A percentile compares a stretch with the other conserved stretches of the same genome.
These are phyloP conservation scores for Tautogolabrus adspersus DNA, from an alignment of 2,113 vertebrate genomes.

Conservation along the genomic window DNA sequence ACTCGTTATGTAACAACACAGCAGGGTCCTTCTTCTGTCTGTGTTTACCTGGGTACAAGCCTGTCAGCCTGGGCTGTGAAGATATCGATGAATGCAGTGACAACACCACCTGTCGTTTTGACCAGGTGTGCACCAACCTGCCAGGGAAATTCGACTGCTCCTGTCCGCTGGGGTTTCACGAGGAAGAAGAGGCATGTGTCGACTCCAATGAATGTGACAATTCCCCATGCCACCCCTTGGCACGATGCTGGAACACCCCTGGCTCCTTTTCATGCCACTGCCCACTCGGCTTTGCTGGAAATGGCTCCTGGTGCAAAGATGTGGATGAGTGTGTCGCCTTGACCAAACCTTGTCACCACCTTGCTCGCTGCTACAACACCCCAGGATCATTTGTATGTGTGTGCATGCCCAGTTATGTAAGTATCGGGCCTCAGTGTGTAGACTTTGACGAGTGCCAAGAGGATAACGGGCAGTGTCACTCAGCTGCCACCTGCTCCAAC, in stretches of 20 bases:
- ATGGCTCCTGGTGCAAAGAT: constrained; percentile 82
- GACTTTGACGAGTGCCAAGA: constrained; percentile 85
- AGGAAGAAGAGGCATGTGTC: constrained; percentile 72
- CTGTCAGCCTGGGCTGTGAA: constrained; percentile 57
- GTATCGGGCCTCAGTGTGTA: constrained; percentile 74
- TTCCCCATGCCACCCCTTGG: constrained; percentile 73
- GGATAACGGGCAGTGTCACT: constrained; percentile 76
- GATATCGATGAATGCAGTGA: constrained; percentile 82
- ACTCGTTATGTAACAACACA: constrained; percentile 82
- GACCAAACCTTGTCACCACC: constrained; percentile 73
- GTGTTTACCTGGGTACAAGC: constrained; percentile 73
- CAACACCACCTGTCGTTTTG: constrained; percentile 73
- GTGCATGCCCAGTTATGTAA: constrained; percentile 78
- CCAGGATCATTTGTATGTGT: constrained; percentile 83
- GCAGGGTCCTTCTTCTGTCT: constrained; percentile 80
- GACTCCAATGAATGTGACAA: constrained; percentile 83
- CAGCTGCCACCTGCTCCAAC: constrained; percentile 81
- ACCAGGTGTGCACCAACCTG: constrained; percentile 83
- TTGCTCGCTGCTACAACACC: constrained; percentile 81
- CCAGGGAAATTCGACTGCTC: constrained; percentile 77
- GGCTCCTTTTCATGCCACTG: constrained; percentile 85
- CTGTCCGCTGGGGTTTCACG: constrained; percentile 77
- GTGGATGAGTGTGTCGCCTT: constrained; percentile 81
- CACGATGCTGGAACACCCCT: constrained; percentile 81
- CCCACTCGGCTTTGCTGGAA: constrained; percentile 77